Conservation (phyloP, 2,888 invertebrate species). For the Lymantria dispar region DNA sequence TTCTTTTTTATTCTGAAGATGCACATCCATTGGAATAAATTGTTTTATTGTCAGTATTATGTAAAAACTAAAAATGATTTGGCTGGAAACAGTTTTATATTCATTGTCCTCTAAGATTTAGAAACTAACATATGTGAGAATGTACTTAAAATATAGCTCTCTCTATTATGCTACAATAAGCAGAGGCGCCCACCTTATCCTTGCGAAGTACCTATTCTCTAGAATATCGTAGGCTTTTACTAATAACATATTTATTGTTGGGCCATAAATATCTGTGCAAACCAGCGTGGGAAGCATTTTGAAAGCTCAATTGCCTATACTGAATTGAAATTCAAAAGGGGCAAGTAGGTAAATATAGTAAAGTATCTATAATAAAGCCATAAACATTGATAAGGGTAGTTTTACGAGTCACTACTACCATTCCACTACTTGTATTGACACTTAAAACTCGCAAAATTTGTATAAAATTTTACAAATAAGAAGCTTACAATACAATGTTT, state of each 20-base stretch:
- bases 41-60: too few relatives aligned
- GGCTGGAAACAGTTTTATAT: too few relatives aligned
- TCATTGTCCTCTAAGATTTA: too few relatives aligned
- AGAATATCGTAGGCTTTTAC: slow-evolving; percentile 23
- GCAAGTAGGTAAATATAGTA: slow-evolving; percentile 12
- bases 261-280: slow-evolving; percentile 22
- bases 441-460: not conserved
- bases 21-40: too few relatives aligned
- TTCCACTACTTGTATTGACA: slow-evolving; percentile 2
- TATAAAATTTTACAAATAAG: too few relatives aligned
- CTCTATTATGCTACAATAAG: not conserved
- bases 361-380: slow-evolving; percentile 25
- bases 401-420: slow-evolving; percentile 25
- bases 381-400: slow-evolving; percentile 27
- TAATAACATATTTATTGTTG: slow-evolving; percentile 23
- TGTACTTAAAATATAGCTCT: not conserved
- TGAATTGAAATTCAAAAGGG: slow-evolving; percentile 28
- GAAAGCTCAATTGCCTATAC: slow-evolving; percentile 32
- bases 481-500: too few relatives aligned
- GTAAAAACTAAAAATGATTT: too few relatives aligned
- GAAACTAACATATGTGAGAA: not conserved
- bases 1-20: too few relatives aligned
- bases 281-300: slow-evolving; percentile 30
- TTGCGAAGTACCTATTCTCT: slow-evolving; percentile 9
- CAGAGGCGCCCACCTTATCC: slow-evolving; percentile 19